Evolutionary conservation across 2,113 vertebrate genomes (phyloP).

Genomic region (Geococcyx californianus): DNA sequence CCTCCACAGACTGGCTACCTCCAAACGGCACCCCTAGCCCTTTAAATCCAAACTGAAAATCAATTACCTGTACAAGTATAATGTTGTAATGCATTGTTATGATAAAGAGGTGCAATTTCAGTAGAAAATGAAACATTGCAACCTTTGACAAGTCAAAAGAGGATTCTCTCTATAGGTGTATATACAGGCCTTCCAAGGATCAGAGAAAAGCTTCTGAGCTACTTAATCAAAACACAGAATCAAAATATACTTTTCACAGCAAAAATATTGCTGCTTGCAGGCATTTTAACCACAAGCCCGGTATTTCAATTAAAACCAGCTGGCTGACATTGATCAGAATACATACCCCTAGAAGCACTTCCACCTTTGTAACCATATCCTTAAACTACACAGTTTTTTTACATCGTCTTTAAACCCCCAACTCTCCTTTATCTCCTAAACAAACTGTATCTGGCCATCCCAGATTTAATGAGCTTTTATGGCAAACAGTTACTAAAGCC

Average conservation of each 20-base stretch:
- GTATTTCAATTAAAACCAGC: background rate
- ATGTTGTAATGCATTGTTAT: background rate
- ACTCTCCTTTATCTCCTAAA: background rate
- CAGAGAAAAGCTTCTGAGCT: background rate
- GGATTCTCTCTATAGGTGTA: background rate
- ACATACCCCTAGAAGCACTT: background rate
- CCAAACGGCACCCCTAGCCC: background rate
- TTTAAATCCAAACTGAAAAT: background rate
- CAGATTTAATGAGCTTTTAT: background rate
- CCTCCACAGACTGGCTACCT: background rate
- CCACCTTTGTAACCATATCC: background rate
- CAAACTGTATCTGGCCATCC: background rate
- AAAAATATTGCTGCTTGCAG: background rate
- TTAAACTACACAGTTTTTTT: background rate
- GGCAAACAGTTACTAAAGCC: background rate
- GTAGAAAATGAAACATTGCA: background rate
- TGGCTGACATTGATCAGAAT: background rate
- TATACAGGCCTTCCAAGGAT: background rate
- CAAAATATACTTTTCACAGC: background rate
- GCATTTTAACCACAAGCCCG: background rate
- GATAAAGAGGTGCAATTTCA: background rate
- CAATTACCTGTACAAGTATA: background rate
- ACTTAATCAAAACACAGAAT: background rate
- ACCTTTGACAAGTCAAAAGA: background rate
- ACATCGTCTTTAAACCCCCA: background rate